Conservation (phyloP, 2,113 vertebrate genomes). For the Bos javanicus region DNA sequence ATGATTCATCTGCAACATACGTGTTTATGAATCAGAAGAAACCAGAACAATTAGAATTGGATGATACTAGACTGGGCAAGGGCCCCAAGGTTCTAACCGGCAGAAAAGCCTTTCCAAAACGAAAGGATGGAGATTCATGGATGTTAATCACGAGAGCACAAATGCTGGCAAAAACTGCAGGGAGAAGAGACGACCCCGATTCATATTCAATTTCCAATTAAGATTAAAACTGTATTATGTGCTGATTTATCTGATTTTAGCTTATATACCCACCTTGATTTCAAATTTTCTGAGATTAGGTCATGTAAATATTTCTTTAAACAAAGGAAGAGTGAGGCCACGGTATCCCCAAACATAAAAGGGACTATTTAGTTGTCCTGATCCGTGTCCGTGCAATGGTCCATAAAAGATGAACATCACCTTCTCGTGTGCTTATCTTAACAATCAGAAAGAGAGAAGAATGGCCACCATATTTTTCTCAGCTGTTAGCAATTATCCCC, state of each 20-base stretch:
- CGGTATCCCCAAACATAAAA: not conserved
- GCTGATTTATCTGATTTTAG: not conserved
- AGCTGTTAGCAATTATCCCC: not conserved
- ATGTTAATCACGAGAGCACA: not conserved
- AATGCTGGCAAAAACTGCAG: not conserved
- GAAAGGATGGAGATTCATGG: not conserved
- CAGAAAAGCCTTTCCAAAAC: not conserved
- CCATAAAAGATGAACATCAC: not conserved
- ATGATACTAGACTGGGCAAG: not conserved
- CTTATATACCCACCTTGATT: not conserved
- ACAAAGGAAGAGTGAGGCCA: not conserved
- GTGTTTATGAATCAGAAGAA: not conserved
- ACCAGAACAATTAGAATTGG: not conserved
- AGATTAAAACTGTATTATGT: not conserved
- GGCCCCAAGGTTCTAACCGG: not conserved
- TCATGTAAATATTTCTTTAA: not conserved
- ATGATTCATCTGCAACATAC: not conserved
- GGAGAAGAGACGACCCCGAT: not conserved
- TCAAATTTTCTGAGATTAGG: not conserved
- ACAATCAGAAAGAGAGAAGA: not conserved
- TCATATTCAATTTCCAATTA: not conserved
- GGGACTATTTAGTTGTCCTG: not conserved
- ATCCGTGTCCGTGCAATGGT: not conserved
- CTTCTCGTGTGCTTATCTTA: not conserved
- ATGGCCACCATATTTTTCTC: not conserved